phyloP scores from a whole-genome alignment of 2,113 vertebrate genomes.

The Sebastes schlegelii region DNA sequence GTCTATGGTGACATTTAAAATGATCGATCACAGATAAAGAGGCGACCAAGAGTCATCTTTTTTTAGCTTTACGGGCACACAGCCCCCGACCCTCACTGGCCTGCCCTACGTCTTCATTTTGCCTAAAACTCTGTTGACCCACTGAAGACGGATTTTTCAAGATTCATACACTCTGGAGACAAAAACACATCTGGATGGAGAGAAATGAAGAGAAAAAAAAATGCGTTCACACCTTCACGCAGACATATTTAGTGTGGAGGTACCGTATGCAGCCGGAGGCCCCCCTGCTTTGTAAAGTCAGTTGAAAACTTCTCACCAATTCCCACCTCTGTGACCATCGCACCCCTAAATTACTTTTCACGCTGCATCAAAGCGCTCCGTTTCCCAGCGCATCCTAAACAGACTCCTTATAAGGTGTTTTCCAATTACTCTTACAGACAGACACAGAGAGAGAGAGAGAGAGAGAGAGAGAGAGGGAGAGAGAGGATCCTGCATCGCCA shows the following conservation, averaged over 20 bases:
- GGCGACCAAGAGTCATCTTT: too few species aligned
- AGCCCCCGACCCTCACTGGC: too few species aligned
- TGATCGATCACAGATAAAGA: too few species aligned
- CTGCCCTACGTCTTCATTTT: too few species aligned
- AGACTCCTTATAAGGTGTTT: slow-evolving; percentile 71
- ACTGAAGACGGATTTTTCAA: too few species aligned
- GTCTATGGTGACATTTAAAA: too few species aligned
- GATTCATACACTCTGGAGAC: too few species aligned
- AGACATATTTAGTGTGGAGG: not conserved
- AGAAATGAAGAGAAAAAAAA: not conserved
- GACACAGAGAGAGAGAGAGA: not conserved
- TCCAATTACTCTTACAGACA: slow-evolving; percentile 71
- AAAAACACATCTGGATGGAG: not conserved
- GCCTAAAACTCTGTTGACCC: too few species aligned
- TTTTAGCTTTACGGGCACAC: too few species aligned
- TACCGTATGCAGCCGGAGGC: not conserved
- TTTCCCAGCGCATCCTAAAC: slow-evolving; percentile 49
- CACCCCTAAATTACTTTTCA: slow-evolving; percentile 68
- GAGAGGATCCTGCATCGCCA: not conserved
- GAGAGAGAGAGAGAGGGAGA: not conserved
- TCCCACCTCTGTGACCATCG: slow-evolving; percentile 34
- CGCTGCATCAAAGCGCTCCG: slow-evolving; percentile 47
- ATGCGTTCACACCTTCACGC: not conserved
- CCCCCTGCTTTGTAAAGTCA: slow-evolving; percentile 1
- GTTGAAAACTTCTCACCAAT: slow-evolving; percentile 10